A percentile compares a stretch with the other conserved stretches of the same genome.
These are phyloP conservation scores for Uria lomvia DNA, from an alignment of 2,113 vertebrate species.

Conservation along the genomic window DNA sequence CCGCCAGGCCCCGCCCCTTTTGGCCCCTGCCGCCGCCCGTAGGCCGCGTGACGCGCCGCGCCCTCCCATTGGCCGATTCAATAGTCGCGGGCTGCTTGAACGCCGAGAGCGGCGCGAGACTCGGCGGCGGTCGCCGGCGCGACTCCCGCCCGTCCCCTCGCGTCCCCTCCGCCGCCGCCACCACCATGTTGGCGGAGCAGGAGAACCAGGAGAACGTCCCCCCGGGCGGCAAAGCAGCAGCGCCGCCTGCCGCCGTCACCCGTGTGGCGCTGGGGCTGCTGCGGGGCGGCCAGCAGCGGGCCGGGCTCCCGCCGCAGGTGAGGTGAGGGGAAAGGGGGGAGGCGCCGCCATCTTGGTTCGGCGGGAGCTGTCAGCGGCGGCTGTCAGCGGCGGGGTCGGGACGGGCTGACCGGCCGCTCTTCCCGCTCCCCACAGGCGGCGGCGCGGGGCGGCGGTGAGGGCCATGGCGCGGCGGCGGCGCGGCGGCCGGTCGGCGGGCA, in stretches of 20 bases:
- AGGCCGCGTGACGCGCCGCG: not conserved
- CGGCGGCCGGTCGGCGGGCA: slow-evolving; percentile 71
- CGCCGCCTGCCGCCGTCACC: not conserved
- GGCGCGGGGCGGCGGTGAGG: slow-evolving; percentile 70
- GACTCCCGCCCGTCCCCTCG: not conserved
- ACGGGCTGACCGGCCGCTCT: not conserved
- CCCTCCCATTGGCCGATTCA: slow-evolving; percentile 88
- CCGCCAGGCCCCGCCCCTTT: not conserved
- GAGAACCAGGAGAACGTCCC: slow-evolving; percentile 88
- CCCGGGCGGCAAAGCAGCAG: slow-evolving; percentile 51
- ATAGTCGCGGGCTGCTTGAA: slow-evolving; percentile 99
- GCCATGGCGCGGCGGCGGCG: slow-evolving; percentile 24
- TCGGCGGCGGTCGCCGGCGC: not conserved
- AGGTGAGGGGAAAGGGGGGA: not conserved
- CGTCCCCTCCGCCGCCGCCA: too few species aligned
- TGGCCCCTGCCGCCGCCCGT: not conserved
- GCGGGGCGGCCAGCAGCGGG: slow-evolving; percentile 68
- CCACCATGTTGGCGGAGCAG: slow-evolving; percentile 55
- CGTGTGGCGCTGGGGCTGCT: slow-evolving; percentile 81
- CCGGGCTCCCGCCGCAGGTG: slow-evolving; percentile 52
- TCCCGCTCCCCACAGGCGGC: not conserved
- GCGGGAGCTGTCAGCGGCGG: not conserved
- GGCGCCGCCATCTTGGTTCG: not conserved
- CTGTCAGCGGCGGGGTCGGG: not conserved
- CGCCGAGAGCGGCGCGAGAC: slow-evolving; percentile 53